phyloP scores from a whole-genome alignment of 2,888 invertebrate species.

The Fissipunctia ypsillon region DNA sequence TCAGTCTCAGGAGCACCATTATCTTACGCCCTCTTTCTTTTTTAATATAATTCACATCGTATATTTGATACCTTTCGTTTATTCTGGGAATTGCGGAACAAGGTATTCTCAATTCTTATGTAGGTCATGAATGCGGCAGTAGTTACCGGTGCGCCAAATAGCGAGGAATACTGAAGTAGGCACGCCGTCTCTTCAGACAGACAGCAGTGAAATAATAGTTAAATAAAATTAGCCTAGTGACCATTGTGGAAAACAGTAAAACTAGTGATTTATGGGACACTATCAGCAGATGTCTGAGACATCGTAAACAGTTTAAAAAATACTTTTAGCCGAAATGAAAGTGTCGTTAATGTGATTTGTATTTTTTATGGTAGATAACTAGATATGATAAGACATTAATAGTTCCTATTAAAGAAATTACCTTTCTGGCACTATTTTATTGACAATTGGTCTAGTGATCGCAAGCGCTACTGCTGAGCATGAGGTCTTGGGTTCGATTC shows the following conservation, averaged over 20 bases:
- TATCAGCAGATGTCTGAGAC: slow-evolving; percentile 67
- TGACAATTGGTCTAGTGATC: no score
- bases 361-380: background rate
- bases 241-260: slow-evolving; percentile 72
- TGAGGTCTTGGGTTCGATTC: no score
- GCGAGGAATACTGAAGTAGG: slow-evolving; percentile 63
- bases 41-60: slow-evolving; percentile 36
- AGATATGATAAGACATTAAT: background rate
- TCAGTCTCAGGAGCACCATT: slow-evolving; percentile 36
- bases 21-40: slow-evolving; percentile 23
- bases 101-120: slow-evolving; percentile 48
- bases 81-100: slow-evolving; percentile 39
- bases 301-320: slow-evolving; percentile 62
- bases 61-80: slow-evolving; percentile 36
- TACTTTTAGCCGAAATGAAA: slow-evolving; percentile 54
- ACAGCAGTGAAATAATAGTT: slow-evolving; percentile 72
- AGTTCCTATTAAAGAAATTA: background rate
- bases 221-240: slow-evolving; percentile 68
- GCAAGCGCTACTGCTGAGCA: no score
- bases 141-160: slow-evolving; percentile 55
- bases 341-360: slow-evolving; percentile 39
- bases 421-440: background rate
- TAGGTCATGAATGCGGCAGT: slow-evolving; percentile 66
- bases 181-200: slow-evolving; percentile 57
- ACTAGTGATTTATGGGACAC: slow-evolving; percentile 70